Evolutionary conservation across 2,888 invertebrate genomes (phyloP).

Genomic region (Apocheima hispidaria): DNA sequence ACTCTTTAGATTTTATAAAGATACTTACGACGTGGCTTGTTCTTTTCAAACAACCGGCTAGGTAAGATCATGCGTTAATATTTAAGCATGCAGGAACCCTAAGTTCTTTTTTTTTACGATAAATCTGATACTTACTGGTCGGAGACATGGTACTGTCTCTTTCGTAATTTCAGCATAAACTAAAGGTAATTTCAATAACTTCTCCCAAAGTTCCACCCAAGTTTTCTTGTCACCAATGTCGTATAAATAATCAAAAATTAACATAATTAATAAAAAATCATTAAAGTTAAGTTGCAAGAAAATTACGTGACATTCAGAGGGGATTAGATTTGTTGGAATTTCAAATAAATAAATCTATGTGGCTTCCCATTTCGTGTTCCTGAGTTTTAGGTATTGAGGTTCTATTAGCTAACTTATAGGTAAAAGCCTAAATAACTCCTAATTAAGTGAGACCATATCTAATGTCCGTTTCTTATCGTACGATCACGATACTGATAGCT

Average conservation of each 20-base stretch:
- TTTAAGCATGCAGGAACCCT: too few relatives aligned
- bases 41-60: too few relatives aligned
- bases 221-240: slow-evolving; percentile 50
- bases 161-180: slow-evolving; percentile 63
- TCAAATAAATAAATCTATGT: slow-evolving; percentile 64
- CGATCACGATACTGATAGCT: too few relatives aligned
- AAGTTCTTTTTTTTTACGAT: too few relatives aligned
- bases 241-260: slow-evolving; percentile 72
- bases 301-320: slow-evolving; percentile 56
- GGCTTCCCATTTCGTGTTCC: slow-evolving; percentile 47
- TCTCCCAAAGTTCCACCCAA: slow-evolving; percentile 36
- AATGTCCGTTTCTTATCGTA: too few relatives aligned
- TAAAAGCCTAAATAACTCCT: not conserved
- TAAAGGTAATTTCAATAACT: slow-evolving; percentile 53
- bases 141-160: slow-evolving; percentile 65
- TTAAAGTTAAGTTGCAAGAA: slow-evolving; percentile 57
- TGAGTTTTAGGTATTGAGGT: not conserved
- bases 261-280: slow-evolving; percentile 75
- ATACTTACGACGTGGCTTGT: too few relatives aligned
- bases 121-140: slow-evolving; percentile 63
- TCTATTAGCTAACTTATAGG: not conserved
- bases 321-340: slow-evolving; percentile 71
- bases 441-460: too few relatives aligned
- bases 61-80: too few relatives aligned
- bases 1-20: too few relatives aligned